phyloP scores from a whole-genome alignment of 2,888 invertebrate species.

The Agrotis segetum region DNA sequence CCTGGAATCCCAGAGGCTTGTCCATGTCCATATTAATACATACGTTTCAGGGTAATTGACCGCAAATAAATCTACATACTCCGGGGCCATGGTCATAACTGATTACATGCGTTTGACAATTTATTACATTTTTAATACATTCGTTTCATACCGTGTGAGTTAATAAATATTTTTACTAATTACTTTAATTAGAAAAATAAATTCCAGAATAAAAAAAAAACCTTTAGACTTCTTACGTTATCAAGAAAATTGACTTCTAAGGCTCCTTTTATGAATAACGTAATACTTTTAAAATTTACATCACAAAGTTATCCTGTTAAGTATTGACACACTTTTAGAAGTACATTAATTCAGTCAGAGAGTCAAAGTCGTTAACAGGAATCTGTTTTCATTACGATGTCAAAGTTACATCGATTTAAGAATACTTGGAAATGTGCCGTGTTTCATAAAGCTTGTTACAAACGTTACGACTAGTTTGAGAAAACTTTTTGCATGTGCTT shows the following conservation, averaged over 20 bases:
- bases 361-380: conserved; percentile 8
- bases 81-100: no score
- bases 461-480: not conserved
- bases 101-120: no score
- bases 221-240: not conserved
- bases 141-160: no score
- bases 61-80: no score
- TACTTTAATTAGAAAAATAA: not conserved
- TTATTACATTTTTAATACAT: no score
- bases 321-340: conserved; percentile 15
- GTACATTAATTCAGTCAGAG: conserved; percentile 2
- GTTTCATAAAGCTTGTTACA: conserved; percentile 11
- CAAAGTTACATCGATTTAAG: conserved; percentile 20
- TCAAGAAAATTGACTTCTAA: not conserved
- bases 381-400: conserved; percentile 20
- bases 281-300: not conserved
- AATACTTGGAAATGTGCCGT: conserved; percentile 11
- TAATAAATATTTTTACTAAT: no score
- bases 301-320: not conserved
- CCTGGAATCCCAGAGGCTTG: no score
- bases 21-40: no score
- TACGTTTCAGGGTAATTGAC: no score
- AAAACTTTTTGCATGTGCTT: not conserved
- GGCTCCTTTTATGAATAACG: not conserved
- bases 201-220: not conserved